phyloP scores from a whole-genome alignment of 1,140 invertebrate genomes.

The Pantala flavescens region DNA sequence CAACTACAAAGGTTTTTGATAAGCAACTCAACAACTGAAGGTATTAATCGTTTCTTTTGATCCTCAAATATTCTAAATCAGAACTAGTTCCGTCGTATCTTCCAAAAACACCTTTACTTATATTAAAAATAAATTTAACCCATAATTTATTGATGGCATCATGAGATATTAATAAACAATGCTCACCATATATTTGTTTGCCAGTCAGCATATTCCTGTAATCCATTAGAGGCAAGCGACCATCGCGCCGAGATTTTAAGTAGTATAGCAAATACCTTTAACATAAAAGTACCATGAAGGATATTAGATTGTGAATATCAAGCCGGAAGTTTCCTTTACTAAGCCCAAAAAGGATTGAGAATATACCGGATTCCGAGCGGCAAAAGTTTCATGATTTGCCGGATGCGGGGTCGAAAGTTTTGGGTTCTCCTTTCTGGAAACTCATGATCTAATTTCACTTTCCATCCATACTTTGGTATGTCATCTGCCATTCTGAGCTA shows the following conservation, averaged over 20 bases:
- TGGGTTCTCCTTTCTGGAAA: conserved; percentile 64
- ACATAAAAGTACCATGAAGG: conserved; percentile 21
- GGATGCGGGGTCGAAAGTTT: conserved; percentile 48
- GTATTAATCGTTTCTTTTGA: too few relatives aligned
- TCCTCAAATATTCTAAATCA: too few relatives aligned
- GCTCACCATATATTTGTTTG: conserved; percentile 64
- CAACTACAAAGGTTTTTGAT: too few relatives aligned
- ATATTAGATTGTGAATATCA: conserved; percentile 16
- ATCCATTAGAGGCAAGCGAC: conserved; percentile 57
- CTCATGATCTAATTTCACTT: conserved; percentile 60
- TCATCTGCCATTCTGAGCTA: not conserved
- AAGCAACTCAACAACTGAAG: too few relatives aligned
- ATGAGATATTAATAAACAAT: not conserved
- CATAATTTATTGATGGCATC: too few relatives aligned
- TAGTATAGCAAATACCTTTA: conserved; percentile 57
- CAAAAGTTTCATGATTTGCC: conserved; percentile 52
- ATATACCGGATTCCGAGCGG: conserved; percentile 49
- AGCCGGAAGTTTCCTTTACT: conserved; percentile 3
- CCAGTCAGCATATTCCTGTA: conserved; percentile 48
- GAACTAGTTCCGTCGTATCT: too few relatives aligned
- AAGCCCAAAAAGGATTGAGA: conserved; percentile 19
- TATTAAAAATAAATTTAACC: too few relatives aligned
- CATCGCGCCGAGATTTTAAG: conserved; percentile 43
- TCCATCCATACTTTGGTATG: conserved; percentile 51
- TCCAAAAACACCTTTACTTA: too few relatives aligned